A percentile compares a stretch with the other conserved stretches of the same genome.
Evolutionary conservation across 2,797 vertebrate species (phyloP).

Genomic region (Heliangelus exortis): DNA sequence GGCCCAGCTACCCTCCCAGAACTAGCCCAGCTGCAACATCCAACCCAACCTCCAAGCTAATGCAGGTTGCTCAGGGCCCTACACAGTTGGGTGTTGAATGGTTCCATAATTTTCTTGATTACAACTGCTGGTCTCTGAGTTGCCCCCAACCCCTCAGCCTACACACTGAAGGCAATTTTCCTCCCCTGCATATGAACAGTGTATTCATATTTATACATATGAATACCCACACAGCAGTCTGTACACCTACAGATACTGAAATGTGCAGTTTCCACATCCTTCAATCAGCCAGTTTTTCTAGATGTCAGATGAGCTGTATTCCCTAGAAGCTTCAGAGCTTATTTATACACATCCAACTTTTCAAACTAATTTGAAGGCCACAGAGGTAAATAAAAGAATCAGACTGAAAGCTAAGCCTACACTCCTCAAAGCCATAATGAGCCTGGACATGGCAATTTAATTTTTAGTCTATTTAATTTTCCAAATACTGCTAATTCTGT

Average conservation of each 20-base stretch:
- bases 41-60: background rate
- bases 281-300: background rate
- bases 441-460: background rate
- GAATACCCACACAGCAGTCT: background rate
- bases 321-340: background rate
- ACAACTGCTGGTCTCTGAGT: background rate
- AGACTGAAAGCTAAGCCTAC: background rate
- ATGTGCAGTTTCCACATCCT: background rate
- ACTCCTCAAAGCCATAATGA: background rate
- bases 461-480: background rate
- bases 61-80: background rate
- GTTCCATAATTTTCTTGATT: background rate
- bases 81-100: fast-evolving
- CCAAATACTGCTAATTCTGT: background rate
- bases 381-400: background rate
- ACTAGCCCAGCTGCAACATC: background rate
- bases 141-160: fast-evolving
- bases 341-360: background rate
- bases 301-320: background rate
- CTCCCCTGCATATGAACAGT: background rate
- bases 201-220: background rate
- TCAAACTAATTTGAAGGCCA: background rate
- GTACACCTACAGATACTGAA: background rate
- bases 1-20: background rate
- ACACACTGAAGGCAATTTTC: background rate